These are phyloP conservation scores for Castor canadensis DNA, from an alignment of 2,113 vertebrate species.

Conservation along the genomic window DNA sequence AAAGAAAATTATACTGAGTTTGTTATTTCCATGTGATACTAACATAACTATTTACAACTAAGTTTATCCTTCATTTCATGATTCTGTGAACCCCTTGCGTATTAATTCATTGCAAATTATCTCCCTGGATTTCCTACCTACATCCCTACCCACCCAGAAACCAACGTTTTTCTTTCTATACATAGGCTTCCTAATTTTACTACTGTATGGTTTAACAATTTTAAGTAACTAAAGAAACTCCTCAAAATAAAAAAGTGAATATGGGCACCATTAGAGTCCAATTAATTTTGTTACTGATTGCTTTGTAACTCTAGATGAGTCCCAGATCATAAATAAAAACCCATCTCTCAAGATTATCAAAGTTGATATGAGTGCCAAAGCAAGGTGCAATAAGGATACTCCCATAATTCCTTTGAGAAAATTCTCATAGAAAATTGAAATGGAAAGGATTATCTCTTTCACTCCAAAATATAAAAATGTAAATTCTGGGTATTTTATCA, in stretches of 20 bases:
- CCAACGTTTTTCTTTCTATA: background rate
- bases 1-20: constrained; percentile 39
- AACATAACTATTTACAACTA: constrained; percentile 38
- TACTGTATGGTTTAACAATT: background rate
- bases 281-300: background rate
- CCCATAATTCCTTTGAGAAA: background rate
- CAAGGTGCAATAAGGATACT: background rate
- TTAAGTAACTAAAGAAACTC: background rate
- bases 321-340: constrained; percentile 18
- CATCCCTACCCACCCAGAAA: background rate
- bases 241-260: background rate
- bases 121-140: background rate
- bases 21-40: constrained; percentile 44
- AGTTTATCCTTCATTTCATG: background rate
- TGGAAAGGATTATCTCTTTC: background rate
- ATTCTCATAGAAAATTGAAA: background rate
- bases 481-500: constrained; percentile 19
- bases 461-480: background rate
- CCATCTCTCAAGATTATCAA: background rate
- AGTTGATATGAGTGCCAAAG: background rate
- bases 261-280: background rate
- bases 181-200: background rate
- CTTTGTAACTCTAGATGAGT: background rate
- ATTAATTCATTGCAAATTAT: constrained; percentile 12
- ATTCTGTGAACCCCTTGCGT: background rate